Evolutionary conservation across 1,140 invertebrate genomes (phyloP).

Genomic region (Hyles euphorbiae): DNA sequence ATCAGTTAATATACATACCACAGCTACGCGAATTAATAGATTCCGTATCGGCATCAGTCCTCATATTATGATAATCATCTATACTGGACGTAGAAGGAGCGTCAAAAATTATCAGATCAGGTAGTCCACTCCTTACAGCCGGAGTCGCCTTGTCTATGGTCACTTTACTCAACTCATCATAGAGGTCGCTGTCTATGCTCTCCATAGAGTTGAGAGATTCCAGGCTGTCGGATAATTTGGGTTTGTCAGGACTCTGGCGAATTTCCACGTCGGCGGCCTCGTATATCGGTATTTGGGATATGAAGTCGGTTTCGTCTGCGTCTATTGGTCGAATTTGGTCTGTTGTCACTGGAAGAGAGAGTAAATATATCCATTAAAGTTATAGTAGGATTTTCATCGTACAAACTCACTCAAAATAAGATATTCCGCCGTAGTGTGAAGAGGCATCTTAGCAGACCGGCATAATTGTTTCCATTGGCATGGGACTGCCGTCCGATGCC

Average conservation of each 20-base stretch:
- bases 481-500: too few relatives aligned
- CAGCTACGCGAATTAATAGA: conserved; percentile 22
- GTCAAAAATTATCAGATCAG: conserved; percentile 63
- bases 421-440: too few relatives aligned
- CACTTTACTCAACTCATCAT: conserved; percentile 51
- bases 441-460: too few relatives aligned
- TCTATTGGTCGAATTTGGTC: conserved; percentile 2
- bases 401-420: too few relatives aligned
- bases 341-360: conserved; percentile 26
- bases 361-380: background rate
- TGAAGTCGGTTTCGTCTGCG: conserved; percentile 35
- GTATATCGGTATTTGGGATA: conserved; percentile 64
- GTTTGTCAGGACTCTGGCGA: conserved; percentile 27
- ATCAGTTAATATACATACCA: too few relatives aligned
- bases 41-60: conserved; percentile 18
- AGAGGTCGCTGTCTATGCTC: conserved; percentile 50
- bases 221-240: conserved; percentile 42
- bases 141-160: conserved; percentile 39
- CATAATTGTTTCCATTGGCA: too few relatives aligned
- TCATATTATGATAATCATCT: conserved; percentile 55
- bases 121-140: conserved; percentile 45
- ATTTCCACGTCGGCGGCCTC: conserved; percentile 57
- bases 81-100: conserved; percentile 52
- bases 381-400: too few relatives aligned
- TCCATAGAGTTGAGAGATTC: conserved; percentile 55